A percentile compares a stretch with the other conserved stretches of the same genome.
Evolutionary conservation across 1,140 invertebrate genomes (phyloP).

Genomic region (Solen grandis): DNA sequence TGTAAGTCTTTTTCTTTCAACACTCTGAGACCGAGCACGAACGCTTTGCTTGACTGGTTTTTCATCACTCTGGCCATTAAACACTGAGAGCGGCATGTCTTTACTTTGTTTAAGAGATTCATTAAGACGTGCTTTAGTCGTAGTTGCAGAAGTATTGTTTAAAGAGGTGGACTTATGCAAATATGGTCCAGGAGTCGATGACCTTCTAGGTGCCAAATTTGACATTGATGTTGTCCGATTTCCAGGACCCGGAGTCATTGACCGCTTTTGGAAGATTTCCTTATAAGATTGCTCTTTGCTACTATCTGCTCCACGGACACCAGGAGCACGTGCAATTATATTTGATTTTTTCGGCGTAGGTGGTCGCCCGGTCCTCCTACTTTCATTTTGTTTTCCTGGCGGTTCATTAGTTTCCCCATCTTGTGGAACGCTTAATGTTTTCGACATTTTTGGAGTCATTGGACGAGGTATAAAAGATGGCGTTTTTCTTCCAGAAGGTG

Average conservation of each 20-base stretch:
- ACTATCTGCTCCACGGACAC: conserved; percentile 29
- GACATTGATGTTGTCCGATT: neutral
- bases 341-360: conserved; percentile 62
- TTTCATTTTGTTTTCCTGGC: neutral
- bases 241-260: conserved; percentile 66
- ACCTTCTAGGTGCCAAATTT: conserved; percentile 1
- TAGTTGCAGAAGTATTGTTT: conserved; percentile 7
- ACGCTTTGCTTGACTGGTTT: too few species aligned
- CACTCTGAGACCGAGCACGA: conserved; percentile 34
- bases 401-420: conserved; percentile 12
- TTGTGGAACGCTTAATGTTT: conserved; percentile 8
- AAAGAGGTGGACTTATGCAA: conserved; percentile 18
- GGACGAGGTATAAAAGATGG: conserved; percentile 61
- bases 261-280: conserved; percentile 60
- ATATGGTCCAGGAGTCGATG: conserved; percentile 62
- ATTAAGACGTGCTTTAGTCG: conserved; percentile 5
- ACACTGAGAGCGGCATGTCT: conserved; percentile 27
- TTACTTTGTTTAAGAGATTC: conserved; percentile 11
- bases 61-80: conserved; percentile 8
- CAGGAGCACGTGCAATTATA: conserved; percentile 57
- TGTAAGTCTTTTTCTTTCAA: conserved; percentile 36
- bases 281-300: conserved; percentile 56
- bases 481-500: conserved; percentile 48
- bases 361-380: conserved; percentile 39
- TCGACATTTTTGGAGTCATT: conserved; percentile 51